Evolutionary conservation across 2,797 vertebrate genomes (phyloP).

Genomic region (Remorina albescens): DNA sequence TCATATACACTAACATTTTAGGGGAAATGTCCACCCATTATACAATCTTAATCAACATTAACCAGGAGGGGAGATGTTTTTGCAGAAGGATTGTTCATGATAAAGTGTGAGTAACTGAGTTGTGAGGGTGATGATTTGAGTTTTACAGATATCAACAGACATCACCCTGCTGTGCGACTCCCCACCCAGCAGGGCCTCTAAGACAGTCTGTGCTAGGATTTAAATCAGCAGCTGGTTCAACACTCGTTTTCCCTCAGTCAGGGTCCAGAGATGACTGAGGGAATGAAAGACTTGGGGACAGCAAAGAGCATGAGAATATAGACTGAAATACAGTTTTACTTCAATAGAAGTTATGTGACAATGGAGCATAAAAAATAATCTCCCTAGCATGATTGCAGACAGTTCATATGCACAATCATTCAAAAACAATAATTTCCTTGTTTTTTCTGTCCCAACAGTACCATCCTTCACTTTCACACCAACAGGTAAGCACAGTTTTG

Average conservation of each 20-base stretch:
- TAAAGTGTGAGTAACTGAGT: slow-evolving; percentile 54
- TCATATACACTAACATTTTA: neutral
- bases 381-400: neutral
- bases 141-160: slow-evolving; percentile 45
- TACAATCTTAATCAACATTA: no score
- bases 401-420: neutral
- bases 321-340: slow-evolving; percentile 7
- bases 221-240: slow-evolving; percentile 70
- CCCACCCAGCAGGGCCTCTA: slow-evolving; percentile 61
- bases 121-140: slow-evolving; percentile 61
- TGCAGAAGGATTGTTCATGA: slow-evolving; percentile 18
- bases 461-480: slow-evolving; percentile 99
- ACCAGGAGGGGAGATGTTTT: no score
- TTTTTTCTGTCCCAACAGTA: slow-evolving; percentile 87
- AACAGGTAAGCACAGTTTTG: slow-evolving; percentile 89
- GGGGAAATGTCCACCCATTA: slow-evolving; percentile 9
- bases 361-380: slow-evolving; percentile 1
- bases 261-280: slow-evolving; percentile 35
- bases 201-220: slow-evolving; percentile 52
- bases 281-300: slow-evolving; percentile 52
- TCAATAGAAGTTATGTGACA: neutral
- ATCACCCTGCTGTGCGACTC: slow-evolving; percentile 57
- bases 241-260: slow-evolving; percentile 52
- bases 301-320: slow-evolving; percentile 51
- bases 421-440: slow-evolving; percentile 7